Conservation (phyloP, 2,797 vertebrate genomes). For the Neoniphon sammara region DNA sequence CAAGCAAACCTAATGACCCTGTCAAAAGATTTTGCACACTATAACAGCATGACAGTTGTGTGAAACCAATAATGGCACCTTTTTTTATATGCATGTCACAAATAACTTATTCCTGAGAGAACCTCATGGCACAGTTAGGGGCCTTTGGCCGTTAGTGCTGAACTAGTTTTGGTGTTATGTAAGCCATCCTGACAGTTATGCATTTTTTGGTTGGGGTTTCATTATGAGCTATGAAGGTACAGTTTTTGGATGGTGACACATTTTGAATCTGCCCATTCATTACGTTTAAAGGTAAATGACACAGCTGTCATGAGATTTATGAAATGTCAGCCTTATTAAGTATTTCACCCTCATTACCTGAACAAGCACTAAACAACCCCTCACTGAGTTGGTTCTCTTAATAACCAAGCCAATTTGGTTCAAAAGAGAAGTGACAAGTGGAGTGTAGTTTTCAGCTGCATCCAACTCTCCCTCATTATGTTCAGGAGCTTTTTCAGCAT, state of each 20-base stretch:
- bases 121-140: constrained; percentile 17
- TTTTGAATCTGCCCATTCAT: neutral
- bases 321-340: neutral
- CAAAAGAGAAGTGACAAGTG: neutral
- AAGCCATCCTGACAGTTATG: constrained; percentile 43
- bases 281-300: neutral
- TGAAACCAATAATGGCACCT: constrained; percentile 11
- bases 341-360: neutral
- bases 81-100: constrained; percentile 41
- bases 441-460: neutral
- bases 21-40: constrained; percentile 27
- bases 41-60: constrained; percentile 15
- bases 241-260: constrained; percentile 15
- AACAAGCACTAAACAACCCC: neutral
- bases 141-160: constrained; percentile 27
- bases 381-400: neutral
- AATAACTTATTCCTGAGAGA: constrained; percentile 44
- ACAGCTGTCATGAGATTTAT: neutral
- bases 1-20: constrained; percentile 18
- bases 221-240: constrained; percentile 9
- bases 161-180: constrained; percentile 44
- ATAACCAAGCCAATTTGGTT: neutral
- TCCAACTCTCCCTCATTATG: neutral
- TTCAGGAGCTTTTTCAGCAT: neutral
- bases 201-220: constrained; percentile 14